phyloP scores from a whole-genome alignment of 1,140 invertebrate species.

The Drosophila yakuba region DNA sequence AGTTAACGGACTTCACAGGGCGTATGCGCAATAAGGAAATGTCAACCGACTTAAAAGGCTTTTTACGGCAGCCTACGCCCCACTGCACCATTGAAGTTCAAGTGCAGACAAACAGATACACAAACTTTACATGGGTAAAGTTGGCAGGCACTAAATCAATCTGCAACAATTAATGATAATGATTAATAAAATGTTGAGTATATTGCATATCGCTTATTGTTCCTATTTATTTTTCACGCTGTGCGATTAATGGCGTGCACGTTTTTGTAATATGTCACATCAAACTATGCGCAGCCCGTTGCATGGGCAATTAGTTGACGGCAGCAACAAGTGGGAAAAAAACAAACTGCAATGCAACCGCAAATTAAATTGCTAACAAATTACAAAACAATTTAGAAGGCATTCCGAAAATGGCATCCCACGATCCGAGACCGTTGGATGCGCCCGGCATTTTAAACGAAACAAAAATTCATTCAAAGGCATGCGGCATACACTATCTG shows the following conservation, averaged over 20 bases:
- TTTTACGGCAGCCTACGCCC: slow-evolving; percentile 42
- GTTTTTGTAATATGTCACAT: slow-evolving; percentile 82
- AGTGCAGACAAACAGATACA: slow-evolving; percentile 22
- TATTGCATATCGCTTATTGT: slow-evolving; percentile 49
- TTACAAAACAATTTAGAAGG: slow-evolving; percentile 82
- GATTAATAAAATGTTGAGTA: slow-evolving; percentile 71
- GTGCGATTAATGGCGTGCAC: slow-evolving; percentile 64
- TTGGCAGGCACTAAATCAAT: slow-evolving; percentile 61
- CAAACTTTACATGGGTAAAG: slow-evolving; percentile 26
- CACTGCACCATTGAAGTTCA: slow-evolving; percentile 36
- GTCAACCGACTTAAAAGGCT: slow-evolving; percentile 39
- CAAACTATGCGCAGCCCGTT: slow-evolving; percentile 58
- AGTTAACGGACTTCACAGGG: slow-evolving; percentile 29
- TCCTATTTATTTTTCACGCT: slow-evolving; percentile 55
- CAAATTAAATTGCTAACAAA: slow-evolving; percentile 81
- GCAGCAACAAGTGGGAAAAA: slow-evolving; percentile 40
- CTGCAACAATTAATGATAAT: slow-evolving; percentile 66
- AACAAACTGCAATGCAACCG: slow-evolving; percentile 62
- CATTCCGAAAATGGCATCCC: slow-evolving; percentile 75
- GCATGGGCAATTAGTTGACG: slow-evolving; percentile 75
- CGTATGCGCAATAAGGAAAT: slow-evolving; percentile 77
- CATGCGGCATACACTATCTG: slow-evolving; percentile 22
- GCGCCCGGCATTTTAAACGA: slow-evolving; percentile 53
- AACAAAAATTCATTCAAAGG: slow-evolving; percentile 5
- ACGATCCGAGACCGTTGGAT: slow-evolving; percentile 46